Conservation (phyloP, 2,888 invertebrate genomes). For the Unio delphinus region DNA sequence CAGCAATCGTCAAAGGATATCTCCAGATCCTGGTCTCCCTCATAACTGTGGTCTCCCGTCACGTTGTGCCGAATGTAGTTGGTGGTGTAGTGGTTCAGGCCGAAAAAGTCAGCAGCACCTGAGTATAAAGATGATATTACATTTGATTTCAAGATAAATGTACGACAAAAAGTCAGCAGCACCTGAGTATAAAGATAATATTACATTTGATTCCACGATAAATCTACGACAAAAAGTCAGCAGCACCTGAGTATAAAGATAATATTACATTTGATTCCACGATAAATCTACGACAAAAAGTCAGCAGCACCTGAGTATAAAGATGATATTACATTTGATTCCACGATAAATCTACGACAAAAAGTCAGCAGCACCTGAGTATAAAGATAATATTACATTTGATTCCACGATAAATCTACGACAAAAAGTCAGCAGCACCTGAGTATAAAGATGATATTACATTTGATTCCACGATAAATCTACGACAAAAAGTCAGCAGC, state of each 20-base stretch:
- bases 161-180: slow-evolving; percentile 66
- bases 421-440: slow-evolving; percentile 72
- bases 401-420: too few species aligned
- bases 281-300: too few species aligned
- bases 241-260: slow-evolving; percentile 72
- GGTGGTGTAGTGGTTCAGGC: slow-evolving; percentile 81
- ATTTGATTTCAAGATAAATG: too few species aligned
- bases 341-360: too few species aligned
- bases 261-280: too few species aligned
- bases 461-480: too few species aligned
- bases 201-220: too few species aligned
- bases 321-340: too few species aligned
- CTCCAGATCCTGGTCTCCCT: slow-evolving; percentile 43
- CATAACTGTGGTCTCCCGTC: slow-evolving; percentile 29
- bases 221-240: too few species aligned
- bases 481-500: slow-evolving; percentile 79
- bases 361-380: slow-evolving; percentile 72
- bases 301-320: slow-evolving; percentile 72
- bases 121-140: too few species aligned
- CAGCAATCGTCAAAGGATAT: slow-evolving; percentile 43
- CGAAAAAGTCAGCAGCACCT: slow-evolving; percentile 81
- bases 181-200: slow-evolving; percentile 56
- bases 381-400: too few species aligned
- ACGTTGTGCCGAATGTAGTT: slow-evolving; percentile 32
- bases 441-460: too few species aligned